These are phyloP conservation scores for Iguana delicatissima DNA, from an alignment of 2,797 vertebrate species.

Conservation along the genomic window DNA sequence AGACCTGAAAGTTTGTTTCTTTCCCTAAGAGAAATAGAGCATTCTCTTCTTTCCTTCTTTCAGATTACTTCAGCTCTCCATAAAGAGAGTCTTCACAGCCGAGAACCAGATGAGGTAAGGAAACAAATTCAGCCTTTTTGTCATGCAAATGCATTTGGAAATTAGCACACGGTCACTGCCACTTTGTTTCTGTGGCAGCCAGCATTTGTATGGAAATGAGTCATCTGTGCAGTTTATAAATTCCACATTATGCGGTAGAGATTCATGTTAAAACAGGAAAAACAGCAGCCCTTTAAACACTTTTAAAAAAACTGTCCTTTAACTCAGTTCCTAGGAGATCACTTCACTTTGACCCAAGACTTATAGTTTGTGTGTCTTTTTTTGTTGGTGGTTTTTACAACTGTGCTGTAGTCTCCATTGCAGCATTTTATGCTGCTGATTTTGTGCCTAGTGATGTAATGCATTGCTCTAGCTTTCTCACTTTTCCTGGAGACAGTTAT, in stretches of 20 bases:
- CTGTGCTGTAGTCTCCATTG: too few species aligned
- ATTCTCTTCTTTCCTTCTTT: conserved; percentile 57
- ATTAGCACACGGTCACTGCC: neutral
- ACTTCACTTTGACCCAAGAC: neutral
- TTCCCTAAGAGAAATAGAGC: conserved; percentile 16
- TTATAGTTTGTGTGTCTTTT: neutral
- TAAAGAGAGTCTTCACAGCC: conserved; percentile 71
- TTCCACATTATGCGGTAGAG: too few species aligned
- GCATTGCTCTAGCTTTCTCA: neutral
- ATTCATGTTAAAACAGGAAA: neutral
- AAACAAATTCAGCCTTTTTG: neutral
- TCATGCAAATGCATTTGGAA: neutral
- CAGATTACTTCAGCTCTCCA: conserved; percentile 89
- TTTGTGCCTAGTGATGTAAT: neutral
- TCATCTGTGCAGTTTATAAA: neutral
- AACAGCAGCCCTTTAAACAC: too few species aligned
- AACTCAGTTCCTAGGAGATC: neutral
- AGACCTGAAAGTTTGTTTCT: conserved; percentile 16
- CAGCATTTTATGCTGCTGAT: neutral
- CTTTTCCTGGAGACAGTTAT: neutral
- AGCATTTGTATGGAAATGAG: neutral
- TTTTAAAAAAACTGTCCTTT: neutral
- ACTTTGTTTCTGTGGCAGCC: neutral
- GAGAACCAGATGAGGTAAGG: conserved; percentile 79
- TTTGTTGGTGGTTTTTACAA: neutral